These are phyloP conservation scores for Squalus acanthias DNA, from an alignment of 2,797 vertebrate genomes.

Conservation along the genomic window DNA sequence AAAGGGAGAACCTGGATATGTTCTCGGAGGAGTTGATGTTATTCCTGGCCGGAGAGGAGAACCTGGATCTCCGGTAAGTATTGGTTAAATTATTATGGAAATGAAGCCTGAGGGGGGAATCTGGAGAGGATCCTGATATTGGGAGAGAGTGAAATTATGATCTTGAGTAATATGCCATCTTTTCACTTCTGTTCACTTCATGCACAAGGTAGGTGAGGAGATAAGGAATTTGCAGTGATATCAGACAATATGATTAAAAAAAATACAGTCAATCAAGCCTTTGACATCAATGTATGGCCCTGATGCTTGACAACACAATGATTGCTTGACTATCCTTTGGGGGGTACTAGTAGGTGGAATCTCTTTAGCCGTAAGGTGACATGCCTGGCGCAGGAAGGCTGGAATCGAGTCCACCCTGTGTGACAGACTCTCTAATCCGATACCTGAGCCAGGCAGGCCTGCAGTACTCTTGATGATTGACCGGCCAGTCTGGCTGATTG, in stretches of 20 bases:
- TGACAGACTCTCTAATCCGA: no score
- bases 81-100: not conserved
- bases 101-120: not conserved
- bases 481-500: no score
- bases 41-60: constrained; percentile 72
- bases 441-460: no score
- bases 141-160: not conserved
- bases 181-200: not conserved
- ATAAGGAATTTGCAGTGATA: not conserved
- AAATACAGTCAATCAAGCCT: not conserved
- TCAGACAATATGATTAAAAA: not conserved
- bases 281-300: not conserved
- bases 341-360: no score
- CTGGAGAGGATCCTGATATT: constrained; percentile 44
- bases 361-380: no score
- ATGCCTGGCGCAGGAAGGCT: no score
- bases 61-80: constrained; percentile 73
- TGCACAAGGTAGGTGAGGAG: not conserved
- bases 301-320: no score
- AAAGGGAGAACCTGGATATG: constrained; percentile 81
- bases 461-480: no score
- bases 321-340: no score
- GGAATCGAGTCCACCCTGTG: no score
- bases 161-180: not conserved
- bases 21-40: constrained; percentile 67